Conservation (phyloP, 2,113 vertebrate genomes). For the Periophthalmus modestus region DNA sequence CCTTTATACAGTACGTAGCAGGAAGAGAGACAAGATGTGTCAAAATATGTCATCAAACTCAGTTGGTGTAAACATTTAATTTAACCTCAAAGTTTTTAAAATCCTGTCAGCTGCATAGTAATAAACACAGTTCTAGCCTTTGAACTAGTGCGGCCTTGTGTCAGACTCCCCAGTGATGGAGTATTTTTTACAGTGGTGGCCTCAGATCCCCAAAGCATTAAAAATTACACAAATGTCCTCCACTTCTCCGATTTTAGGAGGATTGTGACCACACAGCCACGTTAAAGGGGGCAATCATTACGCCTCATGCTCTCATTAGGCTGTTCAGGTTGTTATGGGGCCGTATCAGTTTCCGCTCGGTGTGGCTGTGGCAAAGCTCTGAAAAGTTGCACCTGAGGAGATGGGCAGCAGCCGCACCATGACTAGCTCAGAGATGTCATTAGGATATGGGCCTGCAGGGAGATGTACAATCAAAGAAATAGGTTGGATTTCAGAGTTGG, state of each 20-base stretch:
- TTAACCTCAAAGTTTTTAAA: no score
- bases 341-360: slow-evolving; percentile 42
- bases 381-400: slow-evolving; percentile 27
- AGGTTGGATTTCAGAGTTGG: neutral
- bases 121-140: neutral
- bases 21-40: neutral
- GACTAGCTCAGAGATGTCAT: neutral
- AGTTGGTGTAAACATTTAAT: neutral
- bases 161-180: slow-evolving; percentile 27
- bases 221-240: slow-evolving; percentile 17
- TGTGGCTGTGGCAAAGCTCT: slow-evolving; percentile 36
- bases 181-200: slow-evolving; percentile 30
- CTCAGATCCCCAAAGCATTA: slow-evolving; percentile 16
- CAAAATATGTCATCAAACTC: neutral
- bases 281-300: slow-evolving; percentile 29
- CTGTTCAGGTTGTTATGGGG: slow-evolving; percentile 34
- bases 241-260: slow-evolving; percentile 26
- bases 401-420: slow-evolving; percentile 21
- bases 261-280: slow-evolving; percentile 10
- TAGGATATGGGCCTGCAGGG: slow-evolving; percentile 1
- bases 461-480: neutral
- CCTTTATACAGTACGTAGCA: no score
- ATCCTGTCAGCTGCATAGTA: no score
- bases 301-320: slow-evolving; percentile 24
- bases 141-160: neutral